These are phyloP conservation scores for Lithosia quadra DNA, from an alignment of 2,888 invertebrate genomes.

Conservation along the genomic window DNA sequence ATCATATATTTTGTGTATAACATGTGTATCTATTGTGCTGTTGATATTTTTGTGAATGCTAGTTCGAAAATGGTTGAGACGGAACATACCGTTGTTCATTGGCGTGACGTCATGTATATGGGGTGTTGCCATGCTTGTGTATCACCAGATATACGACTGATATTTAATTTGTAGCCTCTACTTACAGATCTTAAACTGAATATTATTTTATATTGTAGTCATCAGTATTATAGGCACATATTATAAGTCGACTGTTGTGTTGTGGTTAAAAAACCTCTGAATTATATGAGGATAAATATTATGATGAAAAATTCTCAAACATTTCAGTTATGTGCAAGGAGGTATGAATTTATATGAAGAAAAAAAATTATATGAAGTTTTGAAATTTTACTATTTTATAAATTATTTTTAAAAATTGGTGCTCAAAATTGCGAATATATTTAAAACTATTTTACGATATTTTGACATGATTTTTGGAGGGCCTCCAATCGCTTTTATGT, in stretches of 20 bases:
- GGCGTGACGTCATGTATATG: slow-evolving; percentile 96
- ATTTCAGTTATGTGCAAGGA: background rate
- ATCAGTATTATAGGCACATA: slow-evolving; percentile 1
- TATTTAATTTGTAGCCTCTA: slow-evolving; percentile 49
- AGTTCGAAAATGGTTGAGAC: slow-evolving; percentile 88
- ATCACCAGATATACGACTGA: slow-evolving; percentile 79
- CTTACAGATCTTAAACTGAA: background rate
- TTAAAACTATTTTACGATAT: background rate
- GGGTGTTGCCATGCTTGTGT: slow-evolving; percentile 88
- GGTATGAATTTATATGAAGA: background rate
- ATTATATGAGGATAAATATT: slow-evolving; percentile 12
- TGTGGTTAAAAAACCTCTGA: background rate
- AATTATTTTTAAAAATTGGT: slow-evolving; percentile 42
- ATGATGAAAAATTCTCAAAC: background rate
- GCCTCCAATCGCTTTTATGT: slow-evolving; percentile 23
- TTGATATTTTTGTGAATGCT: slow-evolving; percentile 57
- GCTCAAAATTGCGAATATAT: slow-evolving; percentile 50
- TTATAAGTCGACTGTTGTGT: background rate
- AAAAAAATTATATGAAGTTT: background rate
- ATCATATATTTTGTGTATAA: slow-evolving; percentile 45
- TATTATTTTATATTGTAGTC: background rate
- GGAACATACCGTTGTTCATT: slow-evolving; percentile 93
- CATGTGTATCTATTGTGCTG: slow-evolving; percentile 67
- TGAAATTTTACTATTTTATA: slow-evolving; percentile 10
- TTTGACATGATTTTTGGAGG: slow-evolving; percentile 13